Base-by-base conservation (phyloP, 2,888 invertebrate genomes). In the Callyntrura sp. region DNA sequence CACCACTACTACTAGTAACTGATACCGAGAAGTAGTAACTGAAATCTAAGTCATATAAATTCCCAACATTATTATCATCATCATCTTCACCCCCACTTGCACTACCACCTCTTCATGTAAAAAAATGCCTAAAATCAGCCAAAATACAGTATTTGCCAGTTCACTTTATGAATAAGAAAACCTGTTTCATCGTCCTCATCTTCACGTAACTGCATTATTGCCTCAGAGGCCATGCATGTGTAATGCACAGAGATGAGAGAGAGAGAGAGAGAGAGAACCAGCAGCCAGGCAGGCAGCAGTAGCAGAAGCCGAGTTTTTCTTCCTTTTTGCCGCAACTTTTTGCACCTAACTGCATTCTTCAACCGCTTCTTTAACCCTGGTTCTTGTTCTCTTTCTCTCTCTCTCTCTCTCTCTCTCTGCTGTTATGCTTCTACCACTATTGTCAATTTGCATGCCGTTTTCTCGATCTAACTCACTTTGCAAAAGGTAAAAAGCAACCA, bases 281-380 rank as follows among this genome's bases (percentile, higher is more conserved):
- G 45, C 17, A 45, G 48, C 12, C 35, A 70, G 70, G 70, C 48
- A 70, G n/a, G 17, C 55, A 85, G 28, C 11, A 70, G 11, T 55
- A 87, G 17, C 60, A 70, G 79, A 81, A 88, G 60, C 84, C 89
- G 78, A 85, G 85, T 89, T 89, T 35, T 79, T 88, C 88, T 88
- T 89, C 89, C 89, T 88, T 68, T 88, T 76, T 88, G 78, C 79
- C 85, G 68, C 78, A 81, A 88, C 84, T 85, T 85, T 79, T 73
- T 85, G 55, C 68, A 79, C 68, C 83, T 89, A 85, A 89, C 89
- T 89, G 89, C 89, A 89, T 89, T 88, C 89, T 84, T 85, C 84
- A 85, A 83, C 85, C 89, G 89, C 88, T 88, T 70, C 70, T 88
- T 78, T 82, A 81, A 87, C 81, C 87, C 85, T 76, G 51, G 51